Base-by-base conservation (phyloP, 2,113 vertebrate genomes). In the Pithys albifrons region DNA sequence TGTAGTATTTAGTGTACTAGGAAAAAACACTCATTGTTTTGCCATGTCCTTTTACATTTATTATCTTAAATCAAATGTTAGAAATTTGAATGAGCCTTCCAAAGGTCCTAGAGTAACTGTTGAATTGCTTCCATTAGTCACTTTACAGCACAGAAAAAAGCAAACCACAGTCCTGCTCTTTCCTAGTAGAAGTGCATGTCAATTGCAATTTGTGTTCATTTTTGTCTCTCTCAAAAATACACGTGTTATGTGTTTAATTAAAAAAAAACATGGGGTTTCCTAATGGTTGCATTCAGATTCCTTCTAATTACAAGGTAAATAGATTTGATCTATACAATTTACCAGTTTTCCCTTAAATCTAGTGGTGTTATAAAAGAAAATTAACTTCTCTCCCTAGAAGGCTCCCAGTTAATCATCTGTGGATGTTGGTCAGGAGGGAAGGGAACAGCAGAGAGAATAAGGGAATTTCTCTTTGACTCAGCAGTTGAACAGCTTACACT, bases 401-500 rank as follows among this genome's bases (percentile, higher is more conserved):
- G 9, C 46, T 90, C 69, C 45, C 58, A 80, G 62, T 95, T 93
- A 94, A 85, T 95, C 45, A 95, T 94, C 84, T 92, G 89, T 91
- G 74, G 82, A 77, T 85, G 75, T 43, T 89, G 66, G 78, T 83
- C 84, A 77, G 76, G 83, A 91, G 82, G 61, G 16, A 89, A 91
- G 59, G 39, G 85, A 95, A n/a, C 55, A 89, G 46, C 74, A 83
- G 64, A 87, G 54, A 71, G 74, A 83, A 78, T 0, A 2, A 95
- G 78, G 67, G 91, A 89, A 89, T 93, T 95, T 91, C 66, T 89
- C 35, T 90, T 87, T 88, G 85, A 95, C 88, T 70, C 8, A 8
- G 33, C 52, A 88, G 70, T 80, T 86, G 86, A 93, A 91, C 54
- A 91, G 37, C 80, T 95, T 93, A 64, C 45, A 76, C 79, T 83